Conservation (phyloP, 2,888 invertebrate species). For the Folsomia manolachei region DNA sequence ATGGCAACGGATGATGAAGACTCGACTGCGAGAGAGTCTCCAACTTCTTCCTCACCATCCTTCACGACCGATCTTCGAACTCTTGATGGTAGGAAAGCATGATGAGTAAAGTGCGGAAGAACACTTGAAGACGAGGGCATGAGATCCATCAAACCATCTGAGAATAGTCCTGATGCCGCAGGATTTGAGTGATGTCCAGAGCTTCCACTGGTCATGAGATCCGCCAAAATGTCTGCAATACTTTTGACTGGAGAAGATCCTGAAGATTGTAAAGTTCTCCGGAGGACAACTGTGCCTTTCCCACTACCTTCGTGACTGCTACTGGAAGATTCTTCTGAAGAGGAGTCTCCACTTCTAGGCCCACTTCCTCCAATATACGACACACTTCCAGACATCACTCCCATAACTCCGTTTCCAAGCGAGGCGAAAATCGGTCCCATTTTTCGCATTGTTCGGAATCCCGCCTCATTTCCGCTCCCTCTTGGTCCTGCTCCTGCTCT, state of each 20-base stretch:
- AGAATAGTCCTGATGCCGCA: conserved; percentile 15
- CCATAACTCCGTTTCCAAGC: conserved; percentile 39
- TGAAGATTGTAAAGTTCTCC: not conserved
- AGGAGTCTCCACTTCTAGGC: too few relatives aligned
- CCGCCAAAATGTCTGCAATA: conserved; percentile 48
- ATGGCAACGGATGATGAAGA: conserved; percentile 21
- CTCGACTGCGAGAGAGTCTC: conserved; percentile 26
- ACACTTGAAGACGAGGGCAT: conserved; percentile 36
- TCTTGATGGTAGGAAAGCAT: not conserved
- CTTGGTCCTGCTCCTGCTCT: not conserved
- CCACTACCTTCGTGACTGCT: conserved; percentile 24
- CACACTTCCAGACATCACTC: conserved; percentile 39
- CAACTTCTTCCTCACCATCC: conserved; percentile 15
- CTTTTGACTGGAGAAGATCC: conserved; percentile 24
- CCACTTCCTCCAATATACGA: conserved; percentile 31
- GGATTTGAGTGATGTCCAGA: conserved; percentile 6
- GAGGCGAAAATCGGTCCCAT: conserved; percentile 43
- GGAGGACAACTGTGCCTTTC: not conserved
- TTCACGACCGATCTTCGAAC: not conserved
- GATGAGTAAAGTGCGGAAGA: too few relatives aligned
- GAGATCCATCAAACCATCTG: conserved; percentile 41
- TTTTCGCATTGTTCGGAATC: conserved; percentile 29
- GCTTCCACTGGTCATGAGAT: conserved; percentile 42
- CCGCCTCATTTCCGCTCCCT: not conserved
- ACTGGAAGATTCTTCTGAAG: conserved; percentile 23